Base-by-base conservation (phyloP, 1,140 invertebrate species). In the Euwallacea fornicatus region DNA sequence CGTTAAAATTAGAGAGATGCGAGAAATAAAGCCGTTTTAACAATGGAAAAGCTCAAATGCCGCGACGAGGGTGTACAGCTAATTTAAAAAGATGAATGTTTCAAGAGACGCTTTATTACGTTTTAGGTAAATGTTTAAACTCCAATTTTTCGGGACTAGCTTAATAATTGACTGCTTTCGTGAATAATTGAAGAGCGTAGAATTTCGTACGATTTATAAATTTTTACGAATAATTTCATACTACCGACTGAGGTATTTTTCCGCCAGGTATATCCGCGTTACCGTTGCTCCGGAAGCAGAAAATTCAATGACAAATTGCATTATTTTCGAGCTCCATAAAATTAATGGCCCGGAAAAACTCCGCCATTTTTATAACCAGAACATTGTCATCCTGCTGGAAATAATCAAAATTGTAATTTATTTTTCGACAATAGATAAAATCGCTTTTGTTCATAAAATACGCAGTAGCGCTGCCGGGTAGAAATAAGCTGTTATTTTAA, bases 221-320 rank as follows among this genome's bases (percentile, higher is more conserved):
- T 33, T 33, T 33, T 33, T 33, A 33, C 21, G 21, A 33, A 50
- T 50, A 50, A 50, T 11, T 50, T 50, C 13, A 50, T 50, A 50
- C 13, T 50, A 11, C 46, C 46, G 46, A 50, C 46, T 50, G 46
- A 11, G 46, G 46, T 50, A 50, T 50, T 50, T 50, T 50, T 50
- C 46, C 46, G 46, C 46, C 46, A 50, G 46, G 46, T 50, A 50
- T 11, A 50, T 50, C 46, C 46, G 13, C 46, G 46, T 50, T 50
- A 50, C 46, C 46, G 54, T 56, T 56, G 8, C 16, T 33, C 58
- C 58, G 16, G 61, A 63, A 63, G 43, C 44, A 47, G 61, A 63
- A 63, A 63, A 63, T 63, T 63, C 61, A 63, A 63, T 63, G 61
- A 63, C 61, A 63, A 63, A 63, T 63, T 60, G 10, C 58, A 63